A percentile compares a stretch with the other conserved stretches of the same genome.
Evolutionary conservation across 2,797 vertebrate species (phyloP).

Genomic region (Lagorchestes hirsutus): DNA sequence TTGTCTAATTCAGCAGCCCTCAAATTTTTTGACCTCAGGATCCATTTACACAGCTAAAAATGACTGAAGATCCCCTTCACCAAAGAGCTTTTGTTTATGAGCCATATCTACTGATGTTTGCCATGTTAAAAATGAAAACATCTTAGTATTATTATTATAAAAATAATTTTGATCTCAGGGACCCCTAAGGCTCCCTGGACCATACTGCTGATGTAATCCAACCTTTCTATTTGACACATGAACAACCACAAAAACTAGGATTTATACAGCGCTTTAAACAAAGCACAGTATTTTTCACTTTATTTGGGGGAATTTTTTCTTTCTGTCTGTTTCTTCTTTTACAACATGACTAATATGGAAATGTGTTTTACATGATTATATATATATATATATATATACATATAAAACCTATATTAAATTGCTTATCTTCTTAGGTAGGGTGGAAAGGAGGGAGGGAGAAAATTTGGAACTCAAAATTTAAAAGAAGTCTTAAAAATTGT

Average conservation of each 20-base stretch:
- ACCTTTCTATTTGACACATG: neutral
- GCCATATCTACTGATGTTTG: neutral
- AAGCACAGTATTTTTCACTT: neutral
- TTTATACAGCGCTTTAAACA: neutral
- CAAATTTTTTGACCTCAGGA: neutral
- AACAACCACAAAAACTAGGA: neutral
- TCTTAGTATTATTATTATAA: neutral
- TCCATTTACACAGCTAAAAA: neutral
- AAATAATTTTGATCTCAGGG: neutral
- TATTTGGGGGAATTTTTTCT: neutral
- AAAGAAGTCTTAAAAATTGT: neutral
- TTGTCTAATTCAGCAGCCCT: neutral
- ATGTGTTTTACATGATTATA: neutral
- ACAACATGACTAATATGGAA: neutral
- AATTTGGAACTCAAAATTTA: neutral
- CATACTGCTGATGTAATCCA: neutral
- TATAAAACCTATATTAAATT: neutral
- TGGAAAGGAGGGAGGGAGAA: neutral
- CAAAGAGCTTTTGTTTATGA: neutral
- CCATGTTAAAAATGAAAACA: neutral
- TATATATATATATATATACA: neutral
- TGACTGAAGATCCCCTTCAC: neutral
- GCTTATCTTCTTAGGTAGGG: neutral
- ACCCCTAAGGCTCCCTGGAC: neutral
- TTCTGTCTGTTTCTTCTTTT: neutral